phyloP scores from a whole-genome alignment of 2,888 invertebrate species.

The Tachina lurida region DNA sequence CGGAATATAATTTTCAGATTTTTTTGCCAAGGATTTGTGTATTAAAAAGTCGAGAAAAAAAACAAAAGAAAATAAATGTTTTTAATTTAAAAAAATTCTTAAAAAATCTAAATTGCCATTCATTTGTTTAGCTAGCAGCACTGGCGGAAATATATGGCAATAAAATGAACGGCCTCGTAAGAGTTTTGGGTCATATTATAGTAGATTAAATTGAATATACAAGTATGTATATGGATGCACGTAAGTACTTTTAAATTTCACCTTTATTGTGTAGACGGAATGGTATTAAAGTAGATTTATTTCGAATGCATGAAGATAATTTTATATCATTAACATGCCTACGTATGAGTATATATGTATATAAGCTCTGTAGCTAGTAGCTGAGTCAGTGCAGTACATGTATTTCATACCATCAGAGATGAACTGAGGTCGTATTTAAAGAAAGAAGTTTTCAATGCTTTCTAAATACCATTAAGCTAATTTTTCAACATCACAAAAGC shows the following conservation, averaged over 20 bases:
- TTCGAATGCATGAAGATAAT: too few relatives aligned
- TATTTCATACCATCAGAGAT: too few relatives aligned
- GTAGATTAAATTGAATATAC: not conserved
- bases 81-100: conserved; percentile 43
- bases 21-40: not conserved
- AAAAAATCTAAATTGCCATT: conserved; percentile 26
- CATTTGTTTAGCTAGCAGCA: conserved; percentile 4
- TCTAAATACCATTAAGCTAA: too few relatives aligned
- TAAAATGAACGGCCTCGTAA: conserved; percentile 1
- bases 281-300: too few relatives aligned
- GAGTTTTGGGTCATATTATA: not conserved
- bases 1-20: conserved; percentile 49
- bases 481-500: too few relatives aligned
- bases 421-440: too few relatives aligned
- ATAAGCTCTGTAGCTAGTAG: too few relatives aligned
- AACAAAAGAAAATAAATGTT: conserved; percentile 42
- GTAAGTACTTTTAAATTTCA: not conserved
- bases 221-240: not conserved
- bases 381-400: too few relatives aligned
- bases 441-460: too few relatives aligned
- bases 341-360: too few relatives aligned
- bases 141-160: conserved; percentile 19
- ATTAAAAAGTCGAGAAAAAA: not conserved
- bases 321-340: too few relatives aligned
- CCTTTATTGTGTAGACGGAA: too few relatives aligned